Base-by-base conservation (phyloP, 2,888 invertebrate genomes). In the Crematogaster levior region DNA sequence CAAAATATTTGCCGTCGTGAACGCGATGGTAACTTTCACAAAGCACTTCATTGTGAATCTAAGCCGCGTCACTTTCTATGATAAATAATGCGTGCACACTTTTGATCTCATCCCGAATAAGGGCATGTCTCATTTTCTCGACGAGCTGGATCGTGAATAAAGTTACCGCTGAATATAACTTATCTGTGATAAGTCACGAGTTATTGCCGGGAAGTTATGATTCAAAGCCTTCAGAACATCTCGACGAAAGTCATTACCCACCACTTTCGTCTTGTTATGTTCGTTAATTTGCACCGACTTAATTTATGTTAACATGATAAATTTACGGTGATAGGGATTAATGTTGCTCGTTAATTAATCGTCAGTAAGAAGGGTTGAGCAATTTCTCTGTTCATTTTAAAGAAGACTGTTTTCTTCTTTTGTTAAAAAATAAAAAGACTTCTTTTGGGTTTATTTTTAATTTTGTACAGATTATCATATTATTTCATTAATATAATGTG, bases 181-280 rank as follows among this genome's bases (percentile, higher is more conserved):
- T 60, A 21, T 6, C 21, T 40, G 51, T 27, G 80, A 63, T 53
- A 68, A 30, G 46, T 79, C 56, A 18, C 74, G 63, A 63, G 40
- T 80, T 70, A 48, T 53, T 82, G 27, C 77, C 18, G 58, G 37
- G 10, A 63, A 82, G 65, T 21, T 58, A 24, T 40, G 56, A 53
- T 66, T 79, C 21, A 72, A 53, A 72, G 65, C 58, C 43, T 73
- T 58, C 18, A 6, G 60, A 65, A 56, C 43, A 61, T 15, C 37
- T 37, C 61, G 12, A n/a, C 4, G 21, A 21, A 48, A 66, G 46
- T 15, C 56, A 24, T 72, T 48, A 66, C 18, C 56, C 27, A 15
- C 24, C 24, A 37, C 12, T 61, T 53, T 18, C 37, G 30, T 53
- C 12, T 58, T 43, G 37, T 48, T 53, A 18, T 70, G 15, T 18